Conservation (phyloP, 2,888 invertebrate genomes). For the Drosophila rellima region DNA sequence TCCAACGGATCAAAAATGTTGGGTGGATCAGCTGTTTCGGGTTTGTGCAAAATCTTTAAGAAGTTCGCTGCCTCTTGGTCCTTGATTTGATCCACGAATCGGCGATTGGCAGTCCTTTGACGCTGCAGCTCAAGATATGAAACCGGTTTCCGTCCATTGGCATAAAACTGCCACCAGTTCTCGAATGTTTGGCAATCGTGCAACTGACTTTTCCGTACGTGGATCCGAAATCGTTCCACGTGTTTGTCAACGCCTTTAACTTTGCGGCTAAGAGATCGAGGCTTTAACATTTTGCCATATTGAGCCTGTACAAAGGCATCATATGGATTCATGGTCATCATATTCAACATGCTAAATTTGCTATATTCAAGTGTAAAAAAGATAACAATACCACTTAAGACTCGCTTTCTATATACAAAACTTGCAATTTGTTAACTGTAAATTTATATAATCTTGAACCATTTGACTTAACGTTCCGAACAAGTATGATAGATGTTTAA, state of each 20-base stretch:
- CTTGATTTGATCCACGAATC: conserved; percentile 16
- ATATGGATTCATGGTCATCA: conserved; percentile 18
- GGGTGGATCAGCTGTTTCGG: neutral
- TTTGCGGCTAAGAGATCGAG: neutral
- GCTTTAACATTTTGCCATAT: conserved; percentile 1
- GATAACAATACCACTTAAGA: neutral
- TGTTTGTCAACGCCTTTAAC: neutral
- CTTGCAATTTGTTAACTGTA: conserved; percentile 34
- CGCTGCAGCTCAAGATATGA: conserved; percentile 5
- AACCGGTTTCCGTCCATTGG: conserved; percentile 18
- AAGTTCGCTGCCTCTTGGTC: conserved; percentile 13
- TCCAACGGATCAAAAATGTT: conserved; percentile 3
- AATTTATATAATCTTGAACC: conserved; percentile 32
- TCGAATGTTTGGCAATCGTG: conserved; percentile 21
- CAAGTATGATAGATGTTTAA: neutral
- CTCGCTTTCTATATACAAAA: neutral
- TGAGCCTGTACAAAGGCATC: neutral
- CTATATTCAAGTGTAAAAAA: neutral
- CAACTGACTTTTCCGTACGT: neutral
- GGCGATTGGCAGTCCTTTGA: neutral
- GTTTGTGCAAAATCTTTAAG: conserved; percentile 7
- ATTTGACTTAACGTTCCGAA: conserved; percentile 31
- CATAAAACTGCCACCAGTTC: conserved; percentile 44
- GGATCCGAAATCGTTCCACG: conserved; percentile 1
- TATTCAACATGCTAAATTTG: neutral